phyloP scores from a whole-genome alignment of 2,797 vertebrate genomes.

The Microctenopoma steveboyesi region DNA sequence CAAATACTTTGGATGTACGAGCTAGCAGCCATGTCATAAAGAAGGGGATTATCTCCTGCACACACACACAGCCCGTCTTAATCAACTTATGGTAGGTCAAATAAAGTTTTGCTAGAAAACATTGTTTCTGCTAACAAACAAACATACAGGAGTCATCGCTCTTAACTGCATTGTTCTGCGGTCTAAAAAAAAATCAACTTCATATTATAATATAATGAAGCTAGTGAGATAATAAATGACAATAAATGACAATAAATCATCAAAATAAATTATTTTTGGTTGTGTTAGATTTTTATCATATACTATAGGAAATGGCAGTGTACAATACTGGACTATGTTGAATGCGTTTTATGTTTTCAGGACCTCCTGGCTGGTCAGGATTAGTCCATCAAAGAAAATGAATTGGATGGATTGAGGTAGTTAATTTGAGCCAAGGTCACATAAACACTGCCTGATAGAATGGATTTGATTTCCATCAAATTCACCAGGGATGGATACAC shows the following conservation, averaged over 20 bases:
- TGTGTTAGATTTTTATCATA: neutral
- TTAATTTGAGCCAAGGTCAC: constrained; percentile 58
- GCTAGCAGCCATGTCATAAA: neutral
- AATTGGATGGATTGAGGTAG: constrained; percentile 42
- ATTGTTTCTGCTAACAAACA: neutral
- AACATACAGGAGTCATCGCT: neutral
- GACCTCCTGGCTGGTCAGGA: constrained; percentile 20
- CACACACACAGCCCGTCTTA: neutral
- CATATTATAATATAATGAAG: neutral
- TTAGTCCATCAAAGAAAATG: constrained; percentile 41
- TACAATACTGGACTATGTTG: neutral
- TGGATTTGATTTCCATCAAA: constrained; percentile 64
- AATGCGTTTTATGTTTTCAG: constrained; percentile 3
- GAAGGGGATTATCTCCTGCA: constrained; percentile 5
- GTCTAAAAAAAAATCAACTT: no score
- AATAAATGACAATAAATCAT: neutral
- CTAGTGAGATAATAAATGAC: neutral
- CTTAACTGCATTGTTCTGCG: no score
- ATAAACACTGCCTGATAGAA: constrained; percentile 44
- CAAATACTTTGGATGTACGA: constrained; percentile 8
- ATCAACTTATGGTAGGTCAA: neutral
- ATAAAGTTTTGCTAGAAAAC: neutral
- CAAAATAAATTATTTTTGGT: neutral
- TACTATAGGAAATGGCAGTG: no score
- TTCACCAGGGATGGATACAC: constrained; percentile 39